Evolutionary conservation across 2,797 vertebrate species (phyloP).

Genomic region (Pseudomugil gertrudae): DNA sequence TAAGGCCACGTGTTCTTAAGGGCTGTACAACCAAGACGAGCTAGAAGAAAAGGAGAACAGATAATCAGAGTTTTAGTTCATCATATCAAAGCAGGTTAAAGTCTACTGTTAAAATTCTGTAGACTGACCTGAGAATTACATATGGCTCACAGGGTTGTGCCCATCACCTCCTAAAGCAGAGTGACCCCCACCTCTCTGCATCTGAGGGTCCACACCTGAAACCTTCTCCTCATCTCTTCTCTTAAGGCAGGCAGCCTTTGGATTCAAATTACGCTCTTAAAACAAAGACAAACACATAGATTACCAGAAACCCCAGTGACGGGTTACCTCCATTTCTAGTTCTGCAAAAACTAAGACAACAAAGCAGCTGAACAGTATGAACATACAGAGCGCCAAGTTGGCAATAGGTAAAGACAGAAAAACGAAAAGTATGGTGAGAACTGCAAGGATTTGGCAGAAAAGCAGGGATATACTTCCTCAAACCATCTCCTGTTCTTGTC

Average conservation of each 20-base stretch:
- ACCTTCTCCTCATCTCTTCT: constrained; percentile 98
- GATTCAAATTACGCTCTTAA: constrained; percentile 96
- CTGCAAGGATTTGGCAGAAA: constrained; percentile 61
- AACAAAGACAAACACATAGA: neutral
- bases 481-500: constrained; percentile 49
- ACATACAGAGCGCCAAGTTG: constrained; percentile 11
- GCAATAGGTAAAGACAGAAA: constrained; percentile 31
- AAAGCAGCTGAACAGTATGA: constrained; percentile 9
- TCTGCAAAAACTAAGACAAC: constrained; percentile 1
- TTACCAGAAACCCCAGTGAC: constrained; percentile 5
- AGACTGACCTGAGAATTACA: constrained; percentile 83
- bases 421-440: constrained; percentile 44
- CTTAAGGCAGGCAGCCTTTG: constrained; percentile 97
- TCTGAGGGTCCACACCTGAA: constrained; percentile 91
- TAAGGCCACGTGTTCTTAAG: constrained; percentile 86
- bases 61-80: neutral
- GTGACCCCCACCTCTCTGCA: constrained; percentile 90
- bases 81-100: neutral
- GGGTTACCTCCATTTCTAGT: neutral
- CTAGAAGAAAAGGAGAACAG: constrained; percentile 51
- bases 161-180: constrained; percentile 89
- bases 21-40: constrained; percentile 77
- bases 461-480: constrained; percentile 64
- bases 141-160: constrained; percentile 90
- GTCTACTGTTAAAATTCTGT: neutral